Conservation (phyloP, 1,140 invertebrate genomes). For the Platorchestia sp. region DNA sequence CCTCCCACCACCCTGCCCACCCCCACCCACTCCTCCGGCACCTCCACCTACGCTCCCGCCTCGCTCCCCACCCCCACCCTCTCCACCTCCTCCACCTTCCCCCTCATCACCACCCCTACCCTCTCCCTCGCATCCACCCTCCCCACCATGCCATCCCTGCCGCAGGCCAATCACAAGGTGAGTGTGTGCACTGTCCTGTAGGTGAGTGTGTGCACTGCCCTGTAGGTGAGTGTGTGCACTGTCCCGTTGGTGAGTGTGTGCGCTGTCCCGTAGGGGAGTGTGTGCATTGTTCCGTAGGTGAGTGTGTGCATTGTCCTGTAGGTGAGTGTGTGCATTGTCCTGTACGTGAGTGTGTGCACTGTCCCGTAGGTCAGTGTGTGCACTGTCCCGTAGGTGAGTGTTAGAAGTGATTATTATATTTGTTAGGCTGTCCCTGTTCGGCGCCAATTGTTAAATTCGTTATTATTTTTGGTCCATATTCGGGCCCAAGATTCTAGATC, state of each 20-base stretch:
- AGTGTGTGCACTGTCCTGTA: not conserved
- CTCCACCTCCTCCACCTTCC: slow-evolving; percentile 24
- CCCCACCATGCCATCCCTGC: not conserved
- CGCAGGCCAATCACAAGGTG: slow-evolving; percentile 40
- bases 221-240: slow-evolving; percentile 72
- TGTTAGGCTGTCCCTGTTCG: too few relatives aligned
- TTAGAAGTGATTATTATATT: too few relatives aligned
- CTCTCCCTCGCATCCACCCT: not conserved
- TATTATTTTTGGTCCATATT: too few relatives aligned
- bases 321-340: not conserved
- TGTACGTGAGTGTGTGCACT: not conserved
- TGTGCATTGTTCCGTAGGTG: not conserved
- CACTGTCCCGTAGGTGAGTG: not conserved
- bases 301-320: not conserved
- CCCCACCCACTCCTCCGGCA: slow-evolving; percentile 29
- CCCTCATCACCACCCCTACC: slow-evolving; percentile 9
- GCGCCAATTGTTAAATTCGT: too few relatives aligned
- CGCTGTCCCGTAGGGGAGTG: not conserved
- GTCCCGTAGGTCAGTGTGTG: too few relatives aligned
- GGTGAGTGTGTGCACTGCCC: not conserved
- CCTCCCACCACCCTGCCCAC: not conserved
- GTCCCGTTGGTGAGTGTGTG: slow-evolving; percentile 71
- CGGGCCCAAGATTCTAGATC: too few relatives aligned
- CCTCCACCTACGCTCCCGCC: slow-evolving; percentile 25
- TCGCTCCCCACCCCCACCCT: slow-evolving; percentile 5